Conservation (phyloP, 2,888 invertebrate species). For the Zaprionus obscuricornis region DNA sequence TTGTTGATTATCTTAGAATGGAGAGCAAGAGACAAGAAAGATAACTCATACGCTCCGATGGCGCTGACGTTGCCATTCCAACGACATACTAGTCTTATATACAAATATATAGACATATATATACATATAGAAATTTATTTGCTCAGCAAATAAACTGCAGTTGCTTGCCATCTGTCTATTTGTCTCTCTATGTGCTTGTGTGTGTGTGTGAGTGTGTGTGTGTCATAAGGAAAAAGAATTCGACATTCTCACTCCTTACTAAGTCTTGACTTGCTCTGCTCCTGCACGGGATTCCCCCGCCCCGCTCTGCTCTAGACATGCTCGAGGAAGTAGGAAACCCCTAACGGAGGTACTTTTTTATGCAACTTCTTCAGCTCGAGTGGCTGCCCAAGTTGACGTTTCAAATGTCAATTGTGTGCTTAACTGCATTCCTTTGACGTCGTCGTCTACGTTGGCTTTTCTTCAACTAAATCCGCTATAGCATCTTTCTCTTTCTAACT, state of each 20-base stretch:
- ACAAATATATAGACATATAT: no score
- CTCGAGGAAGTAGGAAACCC: slow-evolving; percentile 52
- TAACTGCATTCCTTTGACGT: slow-evolving; percentile 76
- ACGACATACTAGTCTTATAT: neutral
- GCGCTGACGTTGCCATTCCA: slow-evolving; percentile 35
- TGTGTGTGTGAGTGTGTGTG: slow-evolving; percentile 19
- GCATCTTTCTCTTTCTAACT: slow-evolving; percentile 16
- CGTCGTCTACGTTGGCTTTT: slow-evolving; percentile 53
- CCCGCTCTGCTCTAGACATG: slow-evolving; percentile 22
- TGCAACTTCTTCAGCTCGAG: slow-evolving; percentile 79
- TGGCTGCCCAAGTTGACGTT: slow-evolving; percentile 77
- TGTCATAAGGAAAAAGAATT: slow-evolving; percentile 9
- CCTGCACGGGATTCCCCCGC: slow-evolving; percentile 1
- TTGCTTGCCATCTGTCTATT: slow-evolving; percentile 9
- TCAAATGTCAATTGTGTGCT: slow-evolving; percentile 82
- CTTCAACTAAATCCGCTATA: slow-evolving; percentile 57
- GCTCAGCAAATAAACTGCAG: slow-evolving; percentile 77
- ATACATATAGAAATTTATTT: slow-evolving; percentile 71
- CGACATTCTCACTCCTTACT: slow-evolving; percentile 11
- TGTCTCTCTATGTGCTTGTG: slow-evolving; percentile 6
- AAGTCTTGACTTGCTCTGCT: neutral
- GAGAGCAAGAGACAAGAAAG: slow-evolving; percentile 72
- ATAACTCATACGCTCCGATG: slow-evolving; percentile 72
- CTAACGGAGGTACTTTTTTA: slow-evolving; percentile 76
- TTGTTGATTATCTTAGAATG: slow-evolving; percentile 73